Conservation (phyloP, 1,140 invertebrate genomes). For the Vollenhovia emeryi region DNA sequence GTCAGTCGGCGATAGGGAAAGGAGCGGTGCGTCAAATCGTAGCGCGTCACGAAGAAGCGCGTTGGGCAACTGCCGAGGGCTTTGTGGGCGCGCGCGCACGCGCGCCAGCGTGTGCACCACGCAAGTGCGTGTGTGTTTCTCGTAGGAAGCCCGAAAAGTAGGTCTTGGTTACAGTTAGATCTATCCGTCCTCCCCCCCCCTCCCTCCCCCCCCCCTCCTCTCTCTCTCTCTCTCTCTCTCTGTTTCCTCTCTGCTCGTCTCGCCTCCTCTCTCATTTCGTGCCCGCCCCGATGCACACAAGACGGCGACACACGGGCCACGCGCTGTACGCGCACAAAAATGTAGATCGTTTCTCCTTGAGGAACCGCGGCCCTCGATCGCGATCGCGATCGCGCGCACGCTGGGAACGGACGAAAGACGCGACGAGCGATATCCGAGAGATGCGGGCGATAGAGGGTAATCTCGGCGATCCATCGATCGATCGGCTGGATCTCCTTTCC, state of each 20-base stretch:
- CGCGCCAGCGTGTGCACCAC: not conserved
- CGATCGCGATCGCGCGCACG: not conserved
- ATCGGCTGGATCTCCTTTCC: not conserved
- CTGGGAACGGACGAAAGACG: conserved; percentile 3
- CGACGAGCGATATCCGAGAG: not conserved
- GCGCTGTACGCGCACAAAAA: not conserved
- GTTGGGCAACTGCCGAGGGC: conserved; percentile 46
- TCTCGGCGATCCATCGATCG: not conserved
- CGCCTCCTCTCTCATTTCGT: not conserved
- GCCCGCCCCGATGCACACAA: conserved; percentile 52
- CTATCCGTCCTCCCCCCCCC: conserved; percentile 76
- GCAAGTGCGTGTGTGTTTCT: not conserved
- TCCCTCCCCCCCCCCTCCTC: too few species aligned
- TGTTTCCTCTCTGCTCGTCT: too few species aligned
- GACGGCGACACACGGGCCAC: not conserved
- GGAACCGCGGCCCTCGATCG: not conserved
- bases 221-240: too few species aligned
- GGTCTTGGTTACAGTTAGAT: conserved; percentile 84
- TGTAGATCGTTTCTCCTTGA: not conserved
- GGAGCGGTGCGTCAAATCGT: conserved; percentile 9
- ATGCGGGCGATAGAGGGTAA: not conserved
- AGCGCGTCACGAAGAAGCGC: not conserved
- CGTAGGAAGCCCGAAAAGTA: conserved; percentile 76
- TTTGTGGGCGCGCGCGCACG: not conserved
- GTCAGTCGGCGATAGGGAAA: conserved; percentile 17